Conservation (phyloP, 2,888 invertebrate genomes). For the Biston betularia region DNA sequence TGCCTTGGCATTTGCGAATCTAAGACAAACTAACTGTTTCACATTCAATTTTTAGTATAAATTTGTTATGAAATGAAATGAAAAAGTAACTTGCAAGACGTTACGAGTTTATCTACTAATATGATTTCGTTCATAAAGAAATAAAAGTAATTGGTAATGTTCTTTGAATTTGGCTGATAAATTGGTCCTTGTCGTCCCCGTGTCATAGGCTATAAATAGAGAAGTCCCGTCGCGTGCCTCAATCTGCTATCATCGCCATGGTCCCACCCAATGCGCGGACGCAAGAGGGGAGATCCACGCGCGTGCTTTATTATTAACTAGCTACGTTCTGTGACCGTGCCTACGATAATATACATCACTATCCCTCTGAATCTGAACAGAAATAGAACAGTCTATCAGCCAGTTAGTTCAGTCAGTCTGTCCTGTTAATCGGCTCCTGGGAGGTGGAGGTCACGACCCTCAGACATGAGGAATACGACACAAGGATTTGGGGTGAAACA, state of each 20-base stretch:
- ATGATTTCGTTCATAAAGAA: neutral
- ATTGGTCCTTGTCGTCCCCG: slow-evolving; percentile 42
- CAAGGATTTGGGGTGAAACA: no score
- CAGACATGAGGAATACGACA: no score
- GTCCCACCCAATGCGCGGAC: slow-evolving; percentile 66
- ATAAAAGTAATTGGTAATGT: slow-evolving; percentile 9
- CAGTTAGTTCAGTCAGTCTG: no score
- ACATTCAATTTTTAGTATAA: no score
- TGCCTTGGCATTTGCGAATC: slow-evolving; percentile 10
- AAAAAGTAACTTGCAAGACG: neutral
- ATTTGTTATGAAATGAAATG: neutral
- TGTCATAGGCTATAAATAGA: slow-evolving; percentile 66
- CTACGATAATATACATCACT: neutral
- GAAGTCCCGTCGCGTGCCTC: slow-evolving; percentile 67
- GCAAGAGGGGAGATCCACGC: slow-evolving; percentile 71
- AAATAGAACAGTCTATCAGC: neutral
- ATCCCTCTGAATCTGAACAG: neutral
- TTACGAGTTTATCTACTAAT: neutral
- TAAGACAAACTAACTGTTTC: slow-evolving; percentile 9
- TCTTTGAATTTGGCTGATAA: slow-evolving; percentile 28
- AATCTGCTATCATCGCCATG: slow-evolving; percentile 54
- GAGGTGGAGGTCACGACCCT: no score
- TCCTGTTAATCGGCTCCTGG: no score
- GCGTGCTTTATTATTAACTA: slow-evolving; percentile 69
- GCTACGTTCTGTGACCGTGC: neutral